Base-by-base conservation (phyloP, 2,113 vertebrate species). In the Donacobius atricapilla region DNA sequence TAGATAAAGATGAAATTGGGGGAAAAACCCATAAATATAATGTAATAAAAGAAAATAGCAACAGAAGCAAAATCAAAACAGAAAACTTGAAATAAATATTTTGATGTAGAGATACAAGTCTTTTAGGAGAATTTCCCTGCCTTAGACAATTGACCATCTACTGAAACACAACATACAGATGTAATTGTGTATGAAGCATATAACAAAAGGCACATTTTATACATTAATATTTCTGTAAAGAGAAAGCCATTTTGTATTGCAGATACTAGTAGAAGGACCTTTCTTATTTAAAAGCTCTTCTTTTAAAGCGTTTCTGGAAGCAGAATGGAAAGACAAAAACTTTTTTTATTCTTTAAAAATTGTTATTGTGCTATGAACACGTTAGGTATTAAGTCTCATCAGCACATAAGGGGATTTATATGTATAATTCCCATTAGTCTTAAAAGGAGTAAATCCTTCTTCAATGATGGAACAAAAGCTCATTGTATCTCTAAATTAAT, bases 381-480 rank as follows among this genome's bases (percentile, higher is more conserved):
- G 48, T 72, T 40, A 79, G 23, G 10, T 87, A 60, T 75, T 90
- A 84, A 92, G 54, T 87, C 84, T 87, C 70, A 90, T 87, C 83
- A 80, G 50, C 47, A 66, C n/a, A 15, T 72, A 86, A 94, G 58
- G 65, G 54, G 66, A 94, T 96, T 94, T 83, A 71, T 90, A 79
- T 53, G 31, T 68, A 40, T 97, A 96, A 88, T 95, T 91, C 82
- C 50, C 51, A 45, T 95, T 94, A 78, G n/a, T 73, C 47, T 95
- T 94, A 88, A 92, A 58, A 81, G 48, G 28, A 94, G 15, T 83
- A 97, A 95, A 96, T 95, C 66, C 57, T 39, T 89, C 51, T 83
- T 87, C 61, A 75, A 8, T 57, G 61, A 72, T 91, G n/a, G 40
- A 86, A 97, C 87, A 95, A 91, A 95, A 93, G 31, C 30, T 89